Conservation (phyloP, 2,113 vertebrate species). For the Phalacrocorax pelagicus region DNA sequence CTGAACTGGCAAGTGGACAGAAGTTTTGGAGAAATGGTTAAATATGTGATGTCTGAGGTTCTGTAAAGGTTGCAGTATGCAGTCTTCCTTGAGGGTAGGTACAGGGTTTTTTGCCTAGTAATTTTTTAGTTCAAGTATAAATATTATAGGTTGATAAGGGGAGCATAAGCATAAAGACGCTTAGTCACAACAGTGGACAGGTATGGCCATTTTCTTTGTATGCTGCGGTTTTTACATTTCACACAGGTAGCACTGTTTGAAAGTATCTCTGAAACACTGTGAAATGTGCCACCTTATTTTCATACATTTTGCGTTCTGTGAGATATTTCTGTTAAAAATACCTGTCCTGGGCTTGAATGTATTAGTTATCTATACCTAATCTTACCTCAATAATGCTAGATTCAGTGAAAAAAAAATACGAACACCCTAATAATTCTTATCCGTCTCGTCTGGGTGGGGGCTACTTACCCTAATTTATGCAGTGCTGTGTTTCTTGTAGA, state of each 20-base stretch:
- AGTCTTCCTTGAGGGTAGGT: background rate
- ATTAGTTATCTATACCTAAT: background rate
- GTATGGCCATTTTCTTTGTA: background rate
- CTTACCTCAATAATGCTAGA: background rate
- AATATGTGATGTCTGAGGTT: background rate
- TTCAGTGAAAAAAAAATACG: background rate
- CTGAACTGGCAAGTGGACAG: background rate
- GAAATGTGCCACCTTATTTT: background rate
- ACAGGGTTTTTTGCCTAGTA: fast-evolving
- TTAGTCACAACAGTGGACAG: background rate
- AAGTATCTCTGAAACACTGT: background rate
- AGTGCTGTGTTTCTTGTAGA: background rate
- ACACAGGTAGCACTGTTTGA: background rate
- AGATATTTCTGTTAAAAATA: background rate
- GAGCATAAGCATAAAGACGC: background rate
- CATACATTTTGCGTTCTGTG: background rate
- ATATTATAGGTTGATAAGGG: background rate
- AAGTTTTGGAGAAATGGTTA: background rate
- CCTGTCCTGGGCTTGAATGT: background rate
- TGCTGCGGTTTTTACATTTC: background rate
- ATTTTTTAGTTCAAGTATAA: background rate
- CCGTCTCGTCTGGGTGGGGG: background rate
- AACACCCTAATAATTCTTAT: background rate
- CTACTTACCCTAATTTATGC: background rate
- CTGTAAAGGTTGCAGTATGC: background rate